A percentile compares a stretch with the other conserved stretches of the same genome.
Conservation (phyloP, 2,797 vertebrate species). For the Diglossa cyanea region DNA sequence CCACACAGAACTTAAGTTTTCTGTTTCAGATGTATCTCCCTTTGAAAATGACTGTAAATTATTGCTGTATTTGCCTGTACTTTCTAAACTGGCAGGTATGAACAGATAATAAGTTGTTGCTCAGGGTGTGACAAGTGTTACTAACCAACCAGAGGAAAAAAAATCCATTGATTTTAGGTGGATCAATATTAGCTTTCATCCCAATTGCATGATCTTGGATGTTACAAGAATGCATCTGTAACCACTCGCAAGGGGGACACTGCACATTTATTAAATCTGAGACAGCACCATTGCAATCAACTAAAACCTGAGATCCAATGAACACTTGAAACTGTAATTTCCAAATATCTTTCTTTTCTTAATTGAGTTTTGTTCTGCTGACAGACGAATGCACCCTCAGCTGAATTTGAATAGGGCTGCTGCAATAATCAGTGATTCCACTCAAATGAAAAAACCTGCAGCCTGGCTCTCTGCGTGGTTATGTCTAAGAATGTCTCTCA, state of each 20-base stretch:
- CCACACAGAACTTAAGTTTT: not conserved
- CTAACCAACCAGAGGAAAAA: not conserved
- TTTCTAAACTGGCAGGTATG: not conserved
- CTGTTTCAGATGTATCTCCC: not conserved
- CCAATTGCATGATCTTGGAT: not conserved
- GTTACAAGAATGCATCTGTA: not conserved
- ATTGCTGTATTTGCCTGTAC: not conserved
- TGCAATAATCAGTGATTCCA: constrained; percentile 38
- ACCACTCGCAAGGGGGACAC: not conserved
- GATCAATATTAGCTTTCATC: not conserved
- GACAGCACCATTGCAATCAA: constrained; percentile 18
- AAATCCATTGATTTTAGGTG: not conserved
- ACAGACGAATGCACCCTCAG: not conserved
- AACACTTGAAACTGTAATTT: constrained; percentile 26
- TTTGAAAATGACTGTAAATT: not conserved
- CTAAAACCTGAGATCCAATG: not conserved
- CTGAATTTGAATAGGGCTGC: constrained; percentile 44
- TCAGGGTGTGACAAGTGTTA: not conserved
- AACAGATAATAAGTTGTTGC: not conserved
- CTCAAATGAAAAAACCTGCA: constrained; percentile 12
- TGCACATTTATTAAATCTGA: not conserved
- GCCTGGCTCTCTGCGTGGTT: not conserved
- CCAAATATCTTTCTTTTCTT: constrained; percentile 7
- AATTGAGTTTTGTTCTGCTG: constrained; percentile 44
- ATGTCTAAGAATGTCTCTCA: constrained; percentile 41